A percentile compares a stretch with the other conserved stretches of the same genome.
Conservation (phyloP, 2,888 invertebrate species). For the Trichopoda pennipes region DNA sequence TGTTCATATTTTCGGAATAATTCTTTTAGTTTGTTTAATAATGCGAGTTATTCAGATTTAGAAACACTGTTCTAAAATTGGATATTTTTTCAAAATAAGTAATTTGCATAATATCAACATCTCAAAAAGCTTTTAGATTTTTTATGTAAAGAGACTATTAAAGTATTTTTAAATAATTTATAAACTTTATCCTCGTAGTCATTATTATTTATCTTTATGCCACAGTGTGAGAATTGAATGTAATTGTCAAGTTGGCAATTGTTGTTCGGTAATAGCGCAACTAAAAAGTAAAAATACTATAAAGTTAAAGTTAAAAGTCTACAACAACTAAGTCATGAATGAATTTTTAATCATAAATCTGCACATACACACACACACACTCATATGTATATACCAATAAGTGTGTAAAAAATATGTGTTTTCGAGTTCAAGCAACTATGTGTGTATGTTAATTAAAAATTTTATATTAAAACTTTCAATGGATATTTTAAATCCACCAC, state of each 20-base stretch:
- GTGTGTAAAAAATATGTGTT: too few relatives aligned
- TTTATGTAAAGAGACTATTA: constrained; percentile 43
- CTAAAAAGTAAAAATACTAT: constrained; percentile 1
- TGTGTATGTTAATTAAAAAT: too few relatives aligned
- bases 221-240: constrained; percentile 63
- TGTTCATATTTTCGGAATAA: too few relatives aligned
- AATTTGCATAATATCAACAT: background rate
- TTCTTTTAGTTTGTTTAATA: too few relatives aligned
- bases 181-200: constrained; percentile 46
- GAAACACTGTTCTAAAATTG: too few relatives aligned
- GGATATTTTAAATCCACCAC: too few relatives aligned
- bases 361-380: background rate
- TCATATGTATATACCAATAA: too few relatives aligned
- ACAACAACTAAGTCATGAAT: constrained; percentile 32
- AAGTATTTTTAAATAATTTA: constrained; percentile 48
- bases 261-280: constrained; percentile 16
- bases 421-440: too few relatives aligned
- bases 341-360: constrained; percentile 17
- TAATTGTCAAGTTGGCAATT: constrained; percentile 63
- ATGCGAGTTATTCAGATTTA: too few relatives aligned
- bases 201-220: constrained; percentile 45
- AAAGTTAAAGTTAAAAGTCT: background rate
- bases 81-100: too few relatives aligned
- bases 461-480: too few relatives aligned
- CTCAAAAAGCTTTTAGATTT: background rate